These are phyloP conservation scores for Stenopsyche tienmushanensis DNA, from an alignment of 1,140 invertebrate species.

Conservation along the genomic window DNA sequence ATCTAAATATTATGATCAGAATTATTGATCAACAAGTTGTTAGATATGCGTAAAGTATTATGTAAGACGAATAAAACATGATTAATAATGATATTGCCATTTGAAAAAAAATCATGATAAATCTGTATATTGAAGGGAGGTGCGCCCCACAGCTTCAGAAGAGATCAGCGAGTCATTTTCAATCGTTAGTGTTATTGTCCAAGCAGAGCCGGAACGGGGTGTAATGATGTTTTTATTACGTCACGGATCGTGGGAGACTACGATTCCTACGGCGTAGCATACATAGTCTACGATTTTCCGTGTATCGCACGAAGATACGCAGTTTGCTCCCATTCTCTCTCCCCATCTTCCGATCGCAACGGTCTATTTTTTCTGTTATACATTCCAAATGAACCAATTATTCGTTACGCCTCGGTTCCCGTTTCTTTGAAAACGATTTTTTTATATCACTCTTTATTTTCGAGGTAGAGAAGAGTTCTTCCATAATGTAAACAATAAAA, in stretches of 20 bases:
- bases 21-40: neutral
- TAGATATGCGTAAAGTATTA: too few species aligned
- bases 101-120: too few species aligned
- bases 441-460: constrained; percentile 6
- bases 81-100: too few species aligned
- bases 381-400: constrained; percentile 28
- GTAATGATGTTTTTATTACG: constrained; percentile 34
- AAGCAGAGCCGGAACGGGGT: constrained; percentile 14
- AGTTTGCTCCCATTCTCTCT: too few species aligned
- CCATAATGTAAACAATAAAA: constrained; percentile 22
- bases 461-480: constrained; percentile 5
- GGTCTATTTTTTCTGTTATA: constrained; percentile 14
- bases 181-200: constrained; percentile 31
- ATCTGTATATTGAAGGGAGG: too few species aligned
- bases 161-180: constrained; percentile 14
- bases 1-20: too few species aligned
- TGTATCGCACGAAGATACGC: too few species aligned
- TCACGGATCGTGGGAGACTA: constrained; percentile 28
- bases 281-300: constrained; percentile 6
- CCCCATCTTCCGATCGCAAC: neutral
- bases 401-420: constrained; percentile 20
- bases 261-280: neutral
- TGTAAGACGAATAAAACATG: too few species aligned
- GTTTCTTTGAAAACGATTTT: constrained; percentile 21
- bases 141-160: neutral